A percentile compares a stretch with the other conserved stretches of the same genome.
Conservation (phyloP, 1,140 invertebrate genomes). For the Arion vulgaris region DNA sequence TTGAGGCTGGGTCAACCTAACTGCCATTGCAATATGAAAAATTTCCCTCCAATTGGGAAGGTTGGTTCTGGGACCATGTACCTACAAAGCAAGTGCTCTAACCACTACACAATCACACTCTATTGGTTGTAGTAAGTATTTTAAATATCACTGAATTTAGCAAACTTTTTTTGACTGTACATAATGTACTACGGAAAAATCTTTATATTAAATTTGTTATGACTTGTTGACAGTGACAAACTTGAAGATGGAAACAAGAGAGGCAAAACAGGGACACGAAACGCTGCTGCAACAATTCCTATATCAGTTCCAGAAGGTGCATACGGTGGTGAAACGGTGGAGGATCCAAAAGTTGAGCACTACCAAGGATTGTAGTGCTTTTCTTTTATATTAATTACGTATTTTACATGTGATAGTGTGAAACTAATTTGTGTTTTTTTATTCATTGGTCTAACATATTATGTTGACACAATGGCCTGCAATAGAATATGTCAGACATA, state of each 20-base stretch:
- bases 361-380: slow-evolving; percentile 39
- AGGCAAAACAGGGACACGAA: slow-evolving; percentile 29
- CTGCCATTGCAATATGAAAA: too few species aligned
- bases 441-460: neutral
- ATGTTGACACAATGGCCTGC: neutral
- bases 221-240: slow-evolving; percentile 36
- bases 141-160: too few species aligned
- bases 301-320: slow-evolving; percentile 5
- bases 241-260: slow-evolving; percentile 36
- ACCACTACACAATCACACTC: too few species aligned
- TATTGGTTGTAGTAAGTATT: too few species aligned
- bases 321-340: neutral
- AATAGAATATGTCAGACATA: too few species aligned
- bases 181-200: neutral
- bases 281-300: slow-evolving; percentile 4
- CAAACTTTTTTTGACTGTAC: neutral
- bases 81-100: too few species aligned
- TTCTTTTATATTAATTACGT: neutral
- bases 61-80: too few species aligned
- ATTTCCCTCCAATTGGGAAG: too few species aligned
- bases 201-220: neutral
- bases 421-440: neutral
- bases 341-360: neutral
- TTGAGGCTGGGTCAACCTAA: too few species aligned
- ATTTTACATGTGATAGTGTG: too few species aligned